Evolutionary conservation across 2,113 vertebrate genomes (phyloP), one percentile per base, ranked within the genome.

Genomic region (Ceratotherium simum): DNA sequence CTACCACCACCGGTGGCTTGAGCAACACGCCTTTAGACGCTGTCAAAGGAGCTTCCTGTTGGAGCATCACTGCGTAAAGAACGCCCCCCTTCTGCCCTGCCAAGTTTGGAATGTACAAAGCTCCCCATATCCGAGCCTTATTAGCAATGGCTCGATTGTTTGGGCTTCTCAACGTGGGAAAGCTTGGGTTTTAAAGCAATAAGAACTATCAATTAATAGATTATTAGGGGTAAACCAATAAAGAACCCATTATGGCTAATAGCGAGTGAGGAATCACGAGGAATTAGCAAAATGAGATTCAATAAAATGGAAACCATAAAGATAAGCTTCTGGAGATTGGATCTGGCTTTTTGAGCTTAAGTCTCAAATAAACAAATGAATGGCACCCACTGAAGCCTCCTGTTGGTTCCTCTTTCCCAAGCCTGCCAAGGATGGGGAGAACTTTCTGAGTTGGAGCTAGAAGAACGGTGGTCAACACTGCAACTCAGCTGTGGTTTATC

Each of bases 231-330:
- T 92, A 97, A 96, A 98, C 97, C 96, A 98, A 98, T 98, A 97
- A 98, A 97, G 97, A 98, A 89, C 78, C 95, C 97, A 98, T 98
- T 98, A 98, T 97, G 95, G 94, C 97, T 99, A 99, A 99, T 98
- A 94, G 97, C 4, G 20, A 97, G 29, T 42, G 65, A 10, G 73
- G 96, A 98, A 97, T 98, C 96, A 72, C 65, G 27, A 98, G 94
- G 97, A 98, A 99, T 99, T 98, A 98, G 98, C 91, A 97, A 98
- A 98, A 98, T 82, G 82, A 97, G 94, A 96, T 97, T 98, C 98
- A 96, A 97, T 98, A 98, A 98, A 98, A 97, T 65, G 93, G 96
- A 98, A 98, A 98, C 98, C 95, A 95, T 98, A 98, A 98, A 98
- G 98, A 98, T 99, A 99, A 99, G 98, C 98, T 98, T 90, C 92